These are phyloP conservation scores for Elgaria multicarinata DNA, from an alignment of 2,113 vertebrate species.

Conservation along the genomic window DNA sequence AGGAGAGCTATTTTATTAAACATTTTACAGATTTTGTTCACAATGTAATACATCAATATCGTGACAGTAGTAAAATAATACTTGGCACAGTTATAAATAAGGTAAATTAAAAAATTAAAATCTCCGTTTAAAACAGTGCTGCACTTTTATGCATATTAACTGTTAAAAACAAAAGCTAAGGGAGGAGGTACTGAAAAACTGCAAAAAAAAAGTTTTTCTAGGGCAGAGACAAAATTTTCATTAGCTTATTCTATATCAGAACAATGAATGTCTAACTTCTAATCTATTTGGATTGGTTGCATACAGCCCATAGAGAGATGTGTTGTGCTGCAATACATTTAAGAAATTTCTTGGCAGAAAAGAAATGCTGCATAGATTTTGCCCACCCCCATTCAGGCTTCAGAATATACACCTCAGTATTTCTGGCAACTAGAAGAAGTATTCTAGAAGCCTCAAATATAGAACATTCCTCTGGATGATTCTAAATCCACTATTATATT, in stretches of 20 bases:
- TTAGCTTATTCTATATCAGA: constrained; percentile 67
- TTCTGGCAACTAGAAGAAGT: constrained; percentile 64
- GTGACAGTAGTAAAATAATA: constrained; percentile 86
- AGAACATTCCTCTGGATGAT: constrained; percentile 33
- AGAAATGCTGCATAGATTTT: constrained; percentile 66
- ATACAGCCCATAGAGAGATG: constrained; percentile 59
- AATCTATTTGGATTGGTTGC: constrained; percentile 54
- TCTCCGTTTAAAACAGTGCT: constrained; percentile 77
- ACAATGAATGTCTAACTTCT: constrained; percentile 55
- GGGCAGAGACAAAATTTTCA: constrained; percentile 75
- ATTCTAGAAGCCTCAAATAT: constrained; percentile 41
- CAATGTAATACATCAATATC: constrained; percentile 82
- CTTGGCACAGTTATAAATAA: constrained; percentile 90
- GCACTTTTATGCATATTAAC: constrained; percentile 71
- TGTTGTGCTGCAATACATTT: constrained; percentile 63
- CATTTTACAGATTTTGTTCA: constrained; percentile 86
- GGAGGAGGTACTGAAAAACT: constrained; percentile 70
- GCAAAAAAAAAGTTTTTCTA: constrained; percentile 75
- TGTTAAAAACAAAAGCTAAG: constrained; percentile 66
- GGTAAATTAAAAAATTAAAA: constrained; percentile 80
- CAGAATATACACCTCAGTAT: constrained; percentile 41
- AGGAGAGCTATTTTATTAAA: constrained; percentile 87
- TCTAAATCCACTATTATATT: constrained; percentile 37
- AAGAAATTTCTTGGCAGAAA: constrained; percentile 57
- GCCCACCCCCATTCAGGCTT: constrained; percentile 56